Conservation (phyloP, 2,888 invertebrate genomes). For the Phengaris alcon region DNA sequence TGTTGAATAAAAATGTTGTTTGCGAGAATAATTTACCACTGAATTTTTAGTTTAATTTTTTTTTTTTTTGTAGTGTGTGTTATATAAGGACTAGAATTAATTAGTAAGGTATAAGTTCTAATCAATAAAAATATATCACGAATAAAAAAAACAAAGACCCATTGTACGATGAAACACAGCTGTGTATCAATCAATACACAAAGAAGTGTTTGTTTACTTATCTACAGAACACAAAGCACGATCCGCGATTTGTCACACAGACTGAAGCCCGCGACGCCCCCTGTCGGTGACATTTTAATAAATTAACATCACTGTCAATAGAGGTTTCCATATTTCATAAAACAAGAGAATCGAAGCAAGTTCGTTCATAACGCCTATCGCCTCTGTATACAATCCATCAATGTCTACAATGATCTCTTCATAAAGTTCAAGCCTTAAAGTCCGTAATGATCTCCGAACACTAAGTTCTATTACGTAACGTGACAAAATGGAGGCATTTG, state of each 20-base stretch:
- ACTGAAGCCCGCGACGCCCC: constrained; percentile 39
- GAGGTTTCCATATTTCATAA: constrained; percentile 66
- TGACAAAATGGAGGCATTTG: constrained; percentile 10
- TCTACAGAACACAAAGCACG: constrained; percentile 25
- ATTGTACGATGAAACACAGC: neutral
- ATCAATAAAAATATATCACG: too few relatives aligned
- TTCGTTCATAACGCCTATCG: constrained; percentile 34
- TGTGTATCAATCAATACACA: constrained; percentile 17
- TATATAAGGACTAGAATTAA: too few relatives aligned
- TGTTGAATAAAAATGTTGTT: too few relatives aligned
- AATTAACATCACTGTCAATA: constrained; percentile 67
- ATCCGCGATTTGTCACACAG: constrained; percentile 35
- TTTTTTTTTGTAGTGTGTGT: too few relatives aligned
- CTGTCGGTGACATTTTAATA: constrained; percentile 63
- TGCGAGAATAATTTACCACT: too few relatives aligned
- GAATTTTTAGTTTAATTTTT: too few relatives aligned
- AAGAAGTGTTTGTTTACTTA: constrained; percentile 5
- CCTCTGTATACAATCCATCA: constrained; percentile 50
- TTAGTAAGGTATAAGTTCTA: too few relatives aligned
- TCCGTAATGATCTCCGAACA: constrained; percentile 46
- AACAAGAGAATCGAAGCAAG: constrained; percentile 54
- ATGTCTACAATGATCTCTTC: constrained; percentile 41
- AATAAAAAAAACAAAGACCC: too few relatives aligned
- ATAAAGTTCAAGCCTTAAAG: constrained; percentile 42
- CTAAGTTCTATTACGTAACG: constrained; percentile 28